Base-by-base conservation (phyloP, 2,888 invertebrate genomes). In the Bugula neritina region DNA sequence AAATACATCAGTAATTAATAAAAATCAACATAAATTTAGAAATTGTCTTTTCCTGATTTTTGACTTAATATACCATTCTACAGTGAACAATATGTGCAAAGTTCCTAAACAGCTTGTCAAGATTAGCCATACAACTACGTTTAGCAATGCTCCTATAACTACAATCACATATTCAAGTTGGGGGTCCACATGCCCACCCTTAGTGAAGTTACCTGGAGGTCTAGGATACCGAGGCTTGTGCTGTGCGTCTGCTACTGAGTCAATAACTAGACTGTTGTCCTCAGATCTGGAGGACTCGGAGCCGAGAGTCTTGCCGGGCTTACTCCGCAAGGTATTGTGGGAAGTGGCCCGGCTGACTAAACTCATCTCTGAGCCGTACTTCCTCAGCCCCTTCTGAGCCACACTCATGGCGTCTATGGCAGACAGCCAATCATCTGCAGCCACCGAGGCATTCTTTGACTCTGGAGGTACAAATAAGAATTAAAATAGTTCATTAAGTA, bases 291-390 rank as follows among this genome's bases (percentile, higher is more conserved):
- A 25, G 29, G 63, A 63, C 34, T 63, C 63, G 13, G 63, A 63
- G 63, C 63, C 63, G 10, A 27, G 29, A 13, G 25, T 31, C n/a
- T 27, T 63, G 31, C 34, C 34, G 34, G 27, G 63, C 31, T 63
- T 63, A 31, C 63, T 63, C 31, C 63, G 27, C 13, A 29, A 31
- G 13, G 63, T 63, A 63, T 63, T 63, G 63, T 63, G 63, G 34
- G 63, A 63, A 13, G 63, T 63, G 17, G 63, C 63, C n/a, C 63
- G 2, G 34, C 63, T 63, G 34, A 31, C 63, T 5, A 63, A 27
- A 63, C 63, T 63, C 34, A 63, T 63, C 27, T 63, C 63, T 13
- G 63, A 63, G 5, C 63, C 63, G n/a, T 29, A 63, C n/a, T 63
- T 25, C 34, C 31, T 63, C 31, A 13, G 13, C 2, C 63, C 34